Conservation (phyloP, 2,113 vertebrate genomes). For the Petrocephalus zakoni region DNA sequence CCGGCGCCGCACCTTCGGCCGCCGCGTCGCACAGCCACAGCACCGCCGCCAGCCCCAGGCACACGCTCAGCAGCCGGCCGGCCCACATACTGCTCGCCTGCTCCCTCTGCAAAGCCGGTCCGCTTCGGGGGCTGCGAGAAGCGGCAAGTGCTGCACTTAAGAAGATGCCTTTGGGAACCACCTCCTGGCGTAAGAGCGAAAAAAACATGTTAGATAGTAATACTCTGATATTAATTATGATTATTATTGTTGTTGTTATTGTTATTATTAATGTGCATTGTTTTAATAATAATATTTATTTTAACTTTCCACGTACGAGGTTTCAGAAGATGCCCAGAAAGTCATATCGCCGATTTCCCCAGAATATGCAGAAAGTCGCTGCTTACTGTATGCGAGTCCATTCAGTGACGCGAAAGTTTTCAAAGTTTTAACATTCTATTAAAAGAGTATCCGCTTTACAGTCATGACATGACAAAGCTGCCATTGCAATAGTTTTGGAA, state of each 20-base stretch:
- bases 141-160: not conserved
- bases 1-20: conserved; percentile 35
- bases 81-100: conserved; percentile 59
- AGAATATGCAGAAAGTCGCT: not conserved
- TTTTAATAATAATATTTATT: not conserved
- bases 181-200: conserved; percentile 47
- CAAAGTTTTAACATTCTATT: not conserved
- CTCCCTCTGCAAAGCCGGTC: conserved; percentile 40
- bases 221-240: no score
- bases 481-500: not conserved
- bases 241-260: no score
- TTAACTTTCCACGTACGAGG: not conserved
- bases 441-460: not conserved
- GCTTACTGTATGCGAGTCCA: not conserved
- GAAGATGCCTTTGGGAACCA: conserved; percentile 18
- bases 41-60: conserved; percentile 67
- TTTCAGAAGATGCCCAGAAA: not conserved
- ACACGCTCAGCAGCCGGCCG: conserved; percentile 67
- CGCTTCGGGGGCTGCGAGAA: conserved; percentile 24
- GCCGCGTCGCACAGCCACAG: conserved; percentile 59
- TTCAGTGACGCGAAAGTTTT: not conserved
- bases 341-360: not conserved
- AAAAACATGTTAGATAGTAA: conserved; percentile 30
- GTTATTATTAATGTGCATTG: no score
- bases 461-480: not conserved